phyloP scores from a whole-genome alignment of 2,113 vertebrate genomes.

The Austrofundulus limnaeus region DNA sequence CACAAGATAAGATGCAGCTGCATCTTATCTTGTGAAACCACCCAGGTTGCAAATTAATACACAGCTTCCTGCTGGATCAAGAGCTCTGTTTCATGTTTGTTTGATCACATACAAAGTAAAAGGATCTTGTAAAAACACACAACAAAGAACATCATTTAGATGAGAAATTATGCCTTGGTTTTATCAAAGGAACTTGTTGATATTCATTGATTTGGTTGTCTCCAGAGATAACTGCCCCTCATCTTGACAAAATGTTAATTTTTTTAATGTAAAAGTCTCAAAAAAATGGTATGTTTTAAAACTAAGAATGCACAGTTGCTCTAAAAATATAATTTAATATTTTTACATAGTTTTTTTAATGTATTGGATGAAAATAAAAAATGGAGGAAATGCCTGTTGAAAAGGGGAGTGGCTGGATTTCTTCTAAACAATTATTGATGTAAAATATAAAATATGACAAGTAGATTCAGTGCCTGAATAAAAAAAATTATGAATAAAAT shows the following conservation, averaged over 20 bases:
- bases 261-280: not conserved
- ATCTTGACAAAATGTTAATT: not conserved
- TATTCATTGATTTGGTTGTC: too few relatives aligned
- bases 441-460: not conserved
- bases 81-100: not conserved
- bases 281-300: too few relatives aligned
- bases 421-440: not conserved
- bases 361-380: too few relatives aligned
- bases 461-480: too few relatives aligned
- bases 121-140: conserved; percentile 1
- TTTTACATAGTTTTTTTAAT: too few relatives aligned
- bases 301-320: too few relatives aligned
- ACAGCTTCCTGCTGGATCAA: conserved; percentile 44
- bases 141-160: not conserved
- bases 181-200: too few relatives aligned
- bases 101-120: not conserved
- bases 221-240: not conserved
- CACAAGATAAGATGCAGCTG: conserved; percentile 17
- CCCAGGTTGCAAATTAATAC: conserved; percentile 58
- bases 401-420: not conserved
- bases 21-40: conserved; percentile 40
- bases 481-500: too few relatives aligned
- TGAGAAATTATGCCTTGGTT: not conserved
- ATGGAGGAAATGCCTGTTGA: not conserved
- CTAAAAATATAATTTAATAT: too few relatives aligned